A percentile compares a stretch with the other conserved stretches of the same genome.
phyloP scores from a whole-genome alignment of 2,888 invertebrate genomes.

The Dastarcus helophoroides region DNA sequence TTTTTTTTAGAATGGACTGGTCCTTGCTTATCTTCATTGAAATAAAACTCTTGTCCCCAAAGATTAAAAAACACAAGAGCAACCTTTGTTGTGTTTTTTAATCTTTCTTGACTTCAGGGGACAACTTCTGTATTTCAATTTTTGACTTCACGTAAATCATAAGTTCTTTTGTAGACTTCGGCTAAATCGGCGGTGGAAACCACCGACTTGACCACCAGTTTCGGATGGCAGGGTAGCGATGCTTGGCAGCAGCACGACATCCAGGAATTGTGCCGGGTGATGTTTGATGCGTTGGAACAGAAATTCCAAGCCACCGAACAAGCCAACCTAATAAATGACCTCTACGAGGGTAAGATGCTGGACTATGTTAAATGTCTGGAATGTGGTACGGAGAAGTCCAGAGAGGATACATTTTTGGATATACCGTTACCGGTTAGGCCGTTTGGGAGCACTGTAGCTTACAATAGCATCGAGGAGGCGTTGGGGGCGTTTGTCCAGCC shows the following conservation, averaged over 20 bases:
- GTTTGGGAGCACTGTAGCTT: conserved; percentile 65
- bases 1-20: no score
- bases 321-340: conserved; percentile 66
- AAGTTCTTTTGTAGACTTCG: conserved; percentile 54
- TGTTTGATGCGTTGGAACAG: conserved; percentile 81
- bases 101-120: no score
- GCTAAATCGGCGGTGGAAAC: conserved; percentile 71
- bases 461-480: conserved; percentile 72
- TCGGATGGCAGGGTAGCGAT: conserved; percentile 83
- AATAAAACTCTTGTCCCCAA: neutral
- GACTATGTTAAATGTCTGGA: conserved; percentile 84
- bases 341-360: conserved; percentile 68
- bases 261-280: conserved; percentile 78
- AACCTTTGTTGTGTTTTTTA: no score
- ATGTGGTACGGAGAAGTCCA: conserved; percentile 70
- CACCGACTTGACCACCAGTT: conserved; percentile 74
- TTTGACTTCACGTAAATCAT: no score
- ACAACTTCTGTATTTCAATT: no score
- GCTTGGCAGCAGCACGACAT: conserved; percentile 91
- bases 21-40: no score
- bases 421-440: conserved; percentile 77
- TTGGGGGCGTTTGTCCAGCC: conserved; percentile 72
- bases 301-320: conserved; percentile 75
- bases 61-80: no score
- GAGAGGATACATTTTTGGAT: conserved; percentile 74